These are phyloP conservation scores for Amazonetta brasiliensis DNA, from an alignment of 2,797 vertebrate genomes.

Conservation along the genomic window DNA sequence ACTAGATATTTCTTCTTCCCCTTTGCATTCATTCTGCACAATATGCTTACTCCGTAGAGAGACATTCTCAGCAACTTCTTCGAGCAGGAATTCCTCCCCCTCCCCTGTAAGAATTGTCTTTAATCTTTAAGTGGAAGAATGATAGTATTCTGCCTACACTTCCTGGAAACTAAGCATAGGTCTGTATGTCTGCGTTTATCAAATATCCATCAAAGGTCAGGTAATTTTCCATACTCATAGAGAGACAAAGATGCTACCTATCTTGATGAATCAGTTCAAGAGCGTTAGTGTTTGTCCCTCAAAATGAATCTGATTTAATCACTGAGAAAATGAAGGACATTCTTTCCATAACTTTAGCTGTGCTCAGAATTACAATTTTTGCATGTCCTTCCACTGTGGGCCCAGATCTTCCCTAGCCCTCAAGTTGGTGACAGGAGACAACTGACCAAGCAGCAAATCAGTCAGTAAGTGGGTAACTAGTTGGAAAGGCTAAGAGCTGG, in stretches of 20 bases:
- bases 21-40: not conserved
- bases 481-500: not conserved
- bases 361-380: not conserved
- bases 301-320: not conserved
- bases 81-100: not conserved
- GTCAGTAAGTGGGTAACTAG: not conserved
- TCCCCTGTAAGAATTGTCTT: not conserved
- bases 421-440: not conserved
- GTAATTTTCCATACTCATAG: slow-evolving; percentile 70
- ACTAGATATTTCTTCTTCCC: not conserved
- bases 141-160: slow-evolving; percentile 40
- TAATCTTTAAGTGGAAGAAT: slow-evolving; percentile 1
- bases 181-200: slow-evolving; percentile 49
- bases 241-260: slow-evolving; percentile 29
- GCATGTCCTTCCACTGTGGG: not conserved
- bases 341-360: not conserved
- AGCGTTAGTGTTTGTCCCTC: slow-evolving; percentile 30
- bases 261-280: slow-evolving; percentile 30
- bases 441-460: not conserved
- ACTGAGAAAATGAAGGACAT: not conserved
- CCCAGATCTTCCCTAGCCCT: not conserved
- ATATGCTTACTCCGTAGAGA: not conserved
- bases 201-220: slow-evolving; percentile 74
- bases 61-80: not conserved
- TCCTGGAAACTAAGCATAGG: slow-evolving; percentile 67